Evolutionary conservation across 2,113 vertebrate species (phyloP), one percentile per base, ranked within the genome.

Genomic region (Ondatra zibethicus): DNA sequence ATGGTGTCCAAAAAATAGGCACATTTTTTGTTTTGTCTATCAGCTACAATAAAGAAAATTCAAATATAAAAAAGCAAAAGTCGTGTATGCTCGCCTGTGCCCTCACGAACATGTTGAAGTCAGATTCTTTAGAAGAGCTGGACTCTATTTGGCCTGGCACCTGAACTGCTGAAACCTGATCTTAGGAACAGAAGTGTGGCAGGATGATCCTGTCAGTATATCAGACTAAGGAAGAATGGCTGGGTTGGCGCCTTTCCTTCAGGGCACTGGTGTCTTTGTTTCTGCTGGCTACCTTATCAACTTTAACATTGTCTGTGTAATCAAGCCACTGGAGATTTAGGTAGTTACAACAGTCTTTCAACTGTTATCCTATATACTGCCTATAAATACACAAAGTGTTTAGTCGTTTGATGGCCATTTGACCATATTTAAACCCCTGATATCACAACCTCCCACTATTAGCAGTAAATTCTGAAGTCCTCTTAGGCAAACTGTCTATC

Each of bases 241-340:
- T 90, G 9, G 70, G 65, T 52, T 88, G 29, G 76, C 12, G 27
- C 4, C 19, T 88, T 61, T 77, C 65, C 82, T 42, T 76, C n/a
- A 88, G 33, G 93, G n/a, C 52, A 70, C 25, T 90, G 76, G 86
- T 66, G 4, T 65, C 66, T 86, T 87, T 17, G 23, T 91, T 89
- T 90, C 47, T 94, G 58, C 82, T 86, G 25, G 36, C 92, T 14
- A 66, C 7, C 58, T 16, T n/a, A 80, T 10, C 7, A 4, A 23
- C 12, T 63, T 4, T 25, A 72, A 80, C 45, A 84, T 9, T 66
- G 16, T 47, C 9, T 52, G 9, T 52, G 16, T 3, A 88, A 73
- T 70, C 95, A 72, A 55, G 31, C 92, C 31, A 82, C 12, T 93
- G 76, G 87, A n/a, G 80, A 84, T 89, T 93, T 84, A 82, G 25